These are phyloP conservation scores for Callospermophilus lateralis DNA, from an alignment of 2,113 vertebrate genomes.

Conservation along the genomic window DNA sequence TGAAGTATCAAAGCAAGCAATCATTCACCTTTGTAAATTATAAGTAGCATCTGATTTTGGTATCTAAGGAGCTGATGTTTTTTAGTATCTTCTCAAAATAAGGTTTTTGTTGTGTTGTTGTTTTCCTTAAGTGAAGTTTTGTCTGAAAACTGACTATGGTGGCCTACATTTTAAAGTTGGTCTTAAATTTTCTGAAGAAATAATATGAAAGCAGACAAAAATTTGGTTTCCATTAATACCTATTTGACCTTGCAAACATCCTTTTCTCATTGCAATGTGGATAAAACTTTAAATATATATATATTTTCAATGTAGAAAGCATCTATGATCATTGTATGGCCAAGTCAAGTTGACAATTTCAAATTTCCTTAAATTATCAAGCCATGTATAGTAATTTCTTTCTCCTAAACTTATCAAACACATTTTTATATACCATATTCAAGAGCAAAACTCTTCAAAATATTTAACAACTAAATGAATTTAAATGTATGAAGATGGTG, in stretches of 20 bases:
- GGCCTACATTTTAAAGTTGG: neutral
- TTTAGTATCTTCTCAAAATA: neutral
- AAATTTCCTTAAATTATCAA: neutral
- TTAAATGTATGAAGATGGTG: neutral
- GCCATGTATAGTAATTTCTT: neutral
- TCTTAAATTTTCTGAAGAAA: neutral
- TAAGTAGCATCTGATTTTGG: neutral
- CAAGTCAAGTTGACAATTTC: neutral
- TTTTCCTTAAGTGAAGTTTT: neutral
- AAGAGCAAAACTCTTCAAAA: neutral
- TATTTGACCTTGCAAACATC: neutral
- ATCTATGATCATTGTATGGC: neutral
- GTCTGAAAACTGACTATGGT: neutral
- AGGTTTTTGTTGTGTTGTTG: neutral
- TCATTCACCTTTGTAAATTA: neutral
- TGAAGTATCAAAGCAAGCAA: neutral
- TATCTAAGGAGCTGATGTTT: neutral
- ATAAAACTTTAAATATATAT: neutral
- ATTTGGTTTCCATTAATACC: neutral
- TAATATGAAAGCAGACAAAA: neutral
- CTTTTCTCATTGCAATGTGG: neutral
- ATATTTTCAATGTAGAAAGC: neutral
- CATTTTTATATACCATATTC: neutral
- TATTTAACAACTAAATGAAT: neutral
- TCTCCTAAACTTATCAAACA: neutral